Conservation (phyloP, 2,797 vertebrate species). For the Clarias fuscus region DNA sequence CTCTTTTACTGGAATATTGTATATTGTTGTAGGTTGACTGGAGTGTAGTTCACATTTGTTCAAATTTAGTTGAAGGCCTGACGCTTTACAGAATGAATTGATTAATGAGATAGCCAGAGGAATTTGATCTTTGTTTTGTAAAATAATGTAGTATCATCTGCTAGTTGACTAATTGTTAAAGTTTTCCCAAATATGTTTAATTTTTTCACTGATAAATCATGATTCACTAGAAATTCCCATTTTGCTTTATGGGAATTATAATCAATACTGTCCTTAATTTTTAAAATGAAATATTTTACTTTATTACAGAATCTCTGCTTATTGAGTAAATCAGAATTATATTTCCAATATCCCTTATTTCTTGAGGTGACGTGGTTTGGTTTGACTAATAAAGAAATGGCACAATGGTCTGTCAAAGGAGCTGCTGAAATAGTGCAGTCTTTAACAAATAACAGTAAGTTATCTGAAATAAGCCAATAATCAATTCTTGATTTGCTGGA, state of each 20-base stretch:
- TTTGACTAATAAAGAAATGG: background rate
- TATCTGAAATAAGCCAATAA: constrained; percentile 10
- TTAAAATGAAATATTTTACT: background rate
- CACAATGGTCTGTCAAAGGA: constrained; percentile 18
- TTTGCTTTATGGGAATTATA: background rate
- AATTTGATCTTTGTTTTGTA: no score
- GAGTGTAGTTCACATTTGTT: no score
- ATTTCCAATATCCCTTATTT: background rate
- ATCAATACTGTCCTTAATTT: background rate
- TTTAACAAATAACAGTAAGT: constrained; percentile 5
- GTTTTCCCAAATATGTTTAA: no score
- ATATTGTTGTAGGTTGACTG: no score
- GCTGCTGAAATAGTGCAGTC: background rate
- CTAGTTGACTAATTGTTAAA: no score
- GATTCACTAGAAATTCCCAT: background rate
- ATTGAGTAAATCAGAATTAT: background rate
- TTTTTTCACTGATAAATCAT: no score
- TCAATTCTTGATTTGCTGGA: constrained; percentile 24
- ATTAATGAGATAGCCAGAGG: no score
- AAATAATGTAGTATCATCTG: no score
- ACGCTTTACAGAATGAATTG: no score
- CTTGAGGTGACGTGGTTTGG: background rate
- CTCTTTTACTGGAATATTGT: no score
- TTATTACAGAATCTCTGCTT: background rate
- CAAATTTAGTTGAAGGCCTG: no score